These are phyloP conservation scores for Tretioscincus oriximinensis DNA, from an alignment of 2,113 vertebrate species.

Conservation along the genomic window DNA sequence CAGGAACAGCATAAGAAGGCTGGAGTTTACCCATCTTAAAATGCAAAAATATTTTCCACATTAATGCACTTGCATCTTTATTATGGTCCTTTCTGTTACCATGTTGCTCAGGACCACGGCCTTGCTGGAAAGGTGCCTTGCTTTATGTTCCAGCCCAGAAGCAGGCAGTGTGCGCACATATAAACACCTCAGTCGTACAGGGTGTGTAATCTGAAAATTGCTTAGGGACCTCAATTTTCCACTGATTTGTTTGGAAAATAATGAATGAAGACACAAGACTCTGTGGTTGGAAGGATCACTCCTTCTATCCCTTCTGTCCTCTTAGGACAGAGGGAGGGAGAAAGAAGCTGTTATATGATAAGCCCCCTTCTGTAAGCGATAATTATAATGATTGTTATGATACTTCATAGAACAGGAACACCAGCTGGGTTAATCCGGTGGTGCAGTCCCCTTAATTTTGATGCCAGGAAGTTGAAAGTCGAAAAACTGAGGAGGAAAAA, in stretches of 20 bases:
- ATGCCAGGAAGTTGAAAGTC: conserved; percentile 45
- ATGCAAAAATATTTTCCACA: conserved; percentile 71
- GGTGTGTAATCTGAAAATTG: conserved; percentile 67
- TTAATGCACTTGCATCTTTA: background rate
- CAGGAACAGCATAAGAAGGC: conserved; percentile 76
- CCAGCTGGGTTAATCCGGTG: conserved; percentile 55
- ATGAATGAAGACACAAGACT: conserved; percentile 67
- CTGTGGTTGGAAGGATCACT: conserved; percentile 56
- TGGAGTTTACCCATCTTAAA: conserved; percentile 74
- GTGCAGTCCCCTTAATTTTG: conserved; percentile 53
- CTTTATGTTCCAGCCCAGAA: background rate
- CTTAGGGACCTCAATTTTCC: conserved; percentile 65
- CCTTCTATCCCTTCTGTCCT: conserved; percentile 29
- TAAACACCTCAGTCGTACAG: conserved; percentile 35
- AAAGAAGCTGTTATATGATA: conserved; percentile 68
- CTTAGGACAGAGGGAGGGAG: conserved; percentile 8
- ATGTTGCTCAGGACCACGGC: conserved; percentile 33
- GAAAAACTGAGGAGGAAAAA: conserved; percentile 36
- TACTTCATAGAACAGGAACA: conserved; percentile 59
- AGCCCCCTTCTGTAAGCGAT: conserved; percentile 65
- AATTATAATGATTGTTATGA: conserved; percentile 69
- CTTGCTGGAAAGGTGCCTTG: background rate
- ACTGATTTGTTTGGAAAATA: conserved; percentile 65
- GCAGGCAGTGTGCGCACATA: background rate
- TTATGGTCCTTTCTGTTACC: background rate